Base-by-base conservation (phyloP, 2,113 vertebrate genomes). In the Scortum barcoo region DNA sequence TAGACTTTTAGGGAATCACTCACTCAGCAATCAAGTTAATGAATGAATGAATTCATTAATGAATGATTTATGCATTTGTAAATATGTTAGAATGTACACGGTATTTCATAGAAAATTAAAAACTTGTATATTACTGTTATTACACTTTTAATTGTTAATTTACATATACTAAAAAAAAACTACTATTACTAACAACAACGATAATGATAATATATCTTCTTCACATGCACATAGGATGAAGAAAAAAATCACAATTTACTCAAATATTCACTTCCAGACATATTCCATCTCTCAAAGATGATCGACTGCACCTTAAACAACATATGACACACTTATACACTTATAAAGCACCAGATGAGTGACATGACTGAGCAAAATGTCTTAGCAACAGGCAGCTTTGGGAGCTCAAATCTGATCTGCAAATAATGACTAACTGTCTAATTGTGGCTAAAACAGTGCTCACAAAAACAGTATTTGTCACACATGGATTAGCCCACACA, bases 401-500 rank as follows among this genome's bases (percentile, higher is more conserved):
- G 42, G 63, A 74, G 74, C 54, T 56, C 26, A 17, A 63, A 70
- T 84, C 68, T 72, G 61, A 73, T 68, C n/a, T 60, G n/a, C 53
- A 78, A 78, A 68, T 60, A 72, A 73, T 38, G 51, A 44, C 72
- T 60, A 61, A 72, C 50, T 7, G 46, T 77, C 40, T 65, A 72
- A 71, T 72, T 71, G 51, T n/a, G 30, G 51, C 74, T 30, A 26
- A 83, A 66, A 36, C 30, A 53, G 50, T 24, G 42, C 50, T 40
- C 26, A 72, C 54, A 30, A 54, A 54, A 78, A 76, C 42, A 44
- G 58, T 65, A 53, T 78, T 83, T 77, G 60, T 68, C 69, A 69
- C 70, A 73, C 69, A 63, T 65, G 63, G 48, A 78, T 81, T 77
- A 67, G 68, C 24, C 74, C 44, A 58, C 51, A 63, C 73, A 72